These are phyloP conservation scores for Pogonomyrmex barbatus DNA, from an alignment of 1,140 invertebrate genomes.

Conservation along the genomic window DNA sequence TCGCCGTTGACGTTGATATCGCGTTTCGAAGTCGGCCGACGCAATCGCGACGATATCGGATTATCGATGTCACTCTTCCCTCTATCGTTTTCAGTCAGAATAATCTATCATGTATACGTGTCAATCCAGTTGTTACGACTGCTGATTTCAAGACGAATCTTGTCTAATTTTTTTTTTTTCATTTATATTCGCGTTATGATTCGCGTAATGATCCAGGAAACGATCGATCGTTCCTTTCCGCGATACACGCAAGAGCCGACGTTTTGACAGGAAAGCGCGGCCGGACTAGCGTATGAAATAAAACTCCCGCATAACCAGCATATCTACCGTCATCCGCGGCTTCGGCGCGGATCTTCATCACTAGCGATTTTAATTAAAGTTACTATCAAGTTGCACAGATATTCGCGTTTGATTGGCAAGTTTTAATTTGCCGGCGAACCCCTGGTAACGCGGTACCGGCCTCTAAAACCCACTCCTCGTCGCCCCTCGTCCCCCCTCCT, in stretches of 20 bases:
- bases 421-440: conserved; percentile 75
- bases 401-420: conserved; percentile 77
- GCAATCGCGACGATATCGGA: conserved; percentile 29
- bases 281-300: background rate
- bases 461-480: conserved; percentile 66
- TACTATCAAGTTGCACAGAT: conserved; percentile 75
- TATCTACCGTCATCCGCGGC: conserved; percentile 25
- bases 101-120: background rate
- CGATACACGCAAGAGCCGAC: background rate
- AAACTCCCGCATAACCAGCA: conserved; percentile 19
- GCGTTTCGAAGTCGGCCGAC: conserved; percentile 37
- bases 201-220: background rate
- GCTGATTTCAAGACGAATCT: background rate
- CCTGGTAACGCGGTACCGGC: conserved; percentile 61
- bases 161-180: conserved; percentile 30
- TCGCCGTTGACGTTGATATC: conserved; percentile 45
- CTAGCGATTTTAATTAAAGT: conserved; percentile 78
- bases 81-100: background rate
- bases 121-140: conserved; percentile 1
- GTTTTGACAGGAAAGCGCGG: background rate
- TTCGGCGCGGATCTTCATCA: conserved; percentile 70
- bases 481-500: conserved; percentile 17
- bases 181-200: background rate
- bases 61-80: background rate
- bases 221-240: background rate